Evolutionary conservation across 2,113 vertebrate genomes (phyloP).

Genomic region (Alexandromys fortis): DNA sequence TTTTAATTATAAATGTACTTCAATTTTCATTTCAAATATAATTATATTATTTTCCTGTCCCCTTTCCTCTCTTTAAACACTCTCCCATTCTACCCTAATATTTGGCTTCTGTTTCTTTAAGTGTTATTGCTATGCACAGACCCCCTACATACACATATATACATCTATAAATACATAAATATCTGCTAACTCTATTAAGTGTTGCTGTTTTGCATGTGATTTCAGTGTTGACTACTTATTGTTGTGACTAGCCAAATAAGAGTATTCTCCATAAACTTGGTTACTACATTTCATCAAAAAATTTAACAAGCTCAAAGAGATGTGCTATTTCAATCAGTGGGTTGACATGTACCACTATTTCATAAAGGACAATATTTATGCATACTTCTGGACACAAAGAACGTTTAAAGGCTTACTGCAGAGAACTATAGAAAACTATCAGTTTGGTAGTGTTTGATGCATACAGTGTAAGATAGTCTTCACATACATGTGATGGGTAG

Average conservation of each 20-base stretch:
- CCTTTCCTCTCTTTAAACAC: background rate
- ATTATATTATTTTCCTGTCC: background rate
- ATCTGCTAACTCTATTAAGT: background rate
- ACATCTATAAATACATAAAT: background rate
- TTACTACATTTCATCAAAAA: too few species aligned
- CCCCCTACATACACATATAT: background rate
- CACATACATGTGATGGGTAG: fast-evolving
- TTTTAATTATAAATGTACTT: background rate
- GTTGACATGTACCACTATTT: background rate
- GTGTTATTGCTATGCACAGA: background rate
- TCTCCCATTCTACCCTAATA: background rate
- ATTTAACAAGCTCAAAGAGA: background rate
- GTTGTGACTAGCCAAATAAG: background rate
- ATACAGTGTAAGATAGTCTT: background rate
- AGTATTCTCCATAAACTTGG: background rate
- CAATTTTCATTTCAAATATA: background rate
- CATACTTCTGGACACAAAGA: background rate
- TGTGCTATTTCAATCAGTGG: background rate
- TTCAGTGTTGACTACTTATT: background rate
- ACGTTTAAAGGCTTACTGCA: background rate
- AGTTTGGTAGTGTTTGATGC: background rate
- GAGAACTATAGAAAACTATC: background rate
- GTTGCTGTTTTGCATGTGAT: too few species aligned
- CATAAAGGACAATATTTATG: background rate
- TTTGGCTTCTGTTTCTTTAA: background rate